A percentile compares a stretch with the other conserved stretches of the same genome.
phyloP scores from a whole-genome alignment of 2,888 invertebrate species.

The Halictus ligatus region DNA sequence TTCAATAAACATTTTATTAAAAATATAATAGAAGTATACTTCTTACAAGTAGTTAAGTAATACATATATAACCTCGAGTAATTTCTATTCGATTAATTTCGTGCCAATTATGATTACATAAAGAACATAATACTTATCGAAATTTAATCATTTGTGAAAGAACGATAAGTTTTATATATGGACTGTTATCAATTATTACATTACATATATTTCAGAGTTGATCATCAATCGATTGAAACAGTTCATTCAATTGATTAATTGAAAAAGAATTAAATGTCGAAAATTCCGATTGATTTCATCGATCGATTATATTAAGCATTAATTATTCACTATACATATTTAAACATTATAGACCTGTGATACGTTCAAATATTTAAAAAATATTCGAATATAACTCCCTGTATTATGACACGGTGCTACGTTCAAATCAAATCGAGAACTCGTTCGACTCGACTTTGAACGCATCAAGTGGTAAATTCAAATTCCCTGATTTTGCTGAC shows the following conservation, averaged over 20 bases:
- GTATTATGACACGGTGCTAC: background rate
- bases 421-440: conserved; percentile 13
- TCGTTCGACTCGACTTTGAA: conserved; percentile 15
- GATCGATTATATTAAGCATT: background rate
- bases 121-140: conserved; percentile 6
- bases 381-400: background rate
- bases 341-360: background rate
- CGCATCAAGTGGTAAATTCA: conserved; percentile 32
- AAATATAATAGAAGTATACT: background rate
- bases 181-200: background rate
- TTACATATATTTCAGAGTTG: background rate
- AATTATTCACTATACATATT: background rate
- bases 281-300: background rate
- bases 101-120: background rate
- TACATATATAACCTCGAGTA: no score
- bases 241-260: background rate
- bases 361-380: background rate
- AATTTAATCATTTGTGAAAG: background rate
- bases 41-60: background rate
- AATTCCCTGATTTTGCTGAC: conserved; percentile 23
- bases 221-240: background rate
- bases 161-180: background rate
- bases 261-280: background rate
- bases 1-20: background rate
- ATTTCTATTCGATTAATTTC: background rate